These are phyloP conservation scores for Amphiprion ocellaris DNA, from an alignment of 2,113 vertebrate species.

Conservation along the genomic window DNA sequence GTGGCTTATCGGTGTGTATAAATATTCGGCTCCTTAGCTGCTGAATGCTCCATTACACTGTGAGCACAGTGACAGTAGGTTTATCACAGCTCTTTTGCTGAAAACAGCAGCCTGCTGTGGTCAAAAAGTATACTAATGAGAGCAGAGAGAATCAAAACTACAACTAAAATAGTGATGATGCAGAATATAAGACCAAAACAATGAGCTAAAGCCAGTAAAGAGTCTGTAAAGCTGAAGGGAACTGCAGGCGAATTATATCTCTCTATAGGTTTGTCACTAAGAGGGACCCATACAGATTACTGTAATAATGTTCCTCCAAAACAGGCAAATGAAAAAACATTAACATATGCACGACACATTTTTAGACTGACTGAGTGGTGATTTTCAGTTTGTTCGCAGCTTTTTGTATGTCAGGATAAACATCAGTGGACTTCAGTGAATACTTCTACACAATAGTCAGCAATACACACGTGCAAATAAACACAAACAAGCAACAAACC, in stretches of 20 bases:
- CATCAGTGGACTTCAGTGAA: constrained; percentile 17
- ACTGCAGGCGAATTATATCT: too few species aligned
- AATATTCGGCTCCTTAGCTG: too few species aligned
- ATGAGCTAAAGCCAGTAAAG: background rate
- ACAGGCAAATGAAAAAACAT: too few species aligned
- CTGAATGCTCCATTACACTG: too few species aligned
- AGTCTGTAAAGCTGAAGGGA: too few species aligned
- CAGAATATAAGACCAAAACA: background rate
- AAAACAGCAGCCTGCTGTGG: background rate
- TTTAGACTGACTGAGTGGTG: too few species aligned
- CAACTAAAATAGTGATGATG: background rate
- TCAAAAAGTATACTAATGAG: background rate
- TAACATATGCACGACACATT: too few species aligned
- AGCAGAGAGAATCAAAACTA: background rate
- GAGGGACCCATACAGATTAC: too few species aligned
- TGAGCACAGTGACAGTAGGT: too few species aligned
- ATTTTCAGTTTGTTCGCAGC: background rate
- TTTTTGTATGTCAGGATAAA: constrained; percentile 25
- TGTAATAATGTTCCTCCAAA: background rate
- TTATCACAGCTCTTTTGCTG: background rate
- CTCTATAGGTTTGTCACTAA: too few species aligned
- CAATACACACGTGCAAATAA: constrained; percentile 25
- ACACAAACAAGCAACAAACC: background rate
- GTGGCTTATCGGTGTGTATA: too few species aligned
- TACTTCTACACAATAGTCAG: constrained; percentile 4